Percentiles rank a stretch among this genome's conserved stretches.
phyloP scores from a whole-genome alignment of 2,888 invertebrate genomes.

The Amiota mariae region DNA sequence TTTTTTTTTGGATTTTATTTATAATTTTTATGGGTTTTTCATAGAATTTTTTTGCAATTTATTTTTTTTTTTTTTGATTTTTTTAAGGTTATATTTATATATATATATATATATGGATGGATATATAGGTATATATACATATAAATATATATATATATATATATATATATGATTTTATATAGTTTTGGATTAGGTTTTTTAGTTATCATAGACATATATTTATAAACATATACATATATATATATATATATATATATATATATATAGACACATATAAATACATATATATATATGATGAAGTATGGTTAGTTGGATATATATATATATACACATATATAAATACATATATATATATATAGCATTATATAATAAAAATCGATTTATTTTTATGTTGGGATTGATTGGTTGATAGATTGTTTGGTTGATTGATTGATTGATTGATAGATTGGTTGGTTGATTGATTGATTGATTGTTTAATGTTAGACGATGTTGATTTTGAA shows the following conservation, averaged over 20 bases:
- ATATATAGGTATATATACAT: conserved; percentile 34
- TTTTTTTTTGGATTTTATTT: conserved; percentile 36
- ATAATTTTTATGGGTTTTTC: conserved; percentile 55
- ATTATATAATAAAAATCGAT: conserved; percentile 30
- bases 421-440: conserved; percentile 4
- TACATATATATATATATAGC: conserved; percentile 12
- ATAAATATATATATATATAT: conserved; percentile 52
- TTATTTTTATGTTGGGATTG: conserved; percentile 29
- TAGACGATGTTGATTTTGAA: conserved; percentile 17
- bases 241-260: conserved; percentile 24
- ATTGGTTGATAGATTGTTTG: conserved; percentile 36
- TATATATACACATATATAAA: conserved; percentile 30
- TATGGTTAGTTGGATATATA: conserved; percentile 24
- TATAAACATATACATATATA: conserved; percentile 37
- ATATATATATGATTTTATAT: conserved; percentile 47
- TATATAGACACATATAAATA: conserved; percentile 38
- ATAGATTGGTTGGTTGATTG: background rate
- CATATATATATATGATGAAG: conserved; percentile 19
- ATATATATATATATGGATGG: conserved; percentile 39
- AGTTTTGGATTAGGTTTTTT: conserved; percentile 37
- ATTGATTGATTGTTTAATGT: conserved; percentile 3
- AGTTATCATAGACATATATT: conserved; percentile 25
- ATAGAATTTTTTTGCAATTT: conserved; percentile 3
- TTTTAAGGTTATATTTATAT: conserved; percentile 35
- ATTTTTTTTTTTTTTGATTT: conserved; percentile 24